These are phyloP conservation scores for Onychomys arenicola DNA, from an alignment of 2,797 vertebrate species.

Conservation along the genomic window DNA sequence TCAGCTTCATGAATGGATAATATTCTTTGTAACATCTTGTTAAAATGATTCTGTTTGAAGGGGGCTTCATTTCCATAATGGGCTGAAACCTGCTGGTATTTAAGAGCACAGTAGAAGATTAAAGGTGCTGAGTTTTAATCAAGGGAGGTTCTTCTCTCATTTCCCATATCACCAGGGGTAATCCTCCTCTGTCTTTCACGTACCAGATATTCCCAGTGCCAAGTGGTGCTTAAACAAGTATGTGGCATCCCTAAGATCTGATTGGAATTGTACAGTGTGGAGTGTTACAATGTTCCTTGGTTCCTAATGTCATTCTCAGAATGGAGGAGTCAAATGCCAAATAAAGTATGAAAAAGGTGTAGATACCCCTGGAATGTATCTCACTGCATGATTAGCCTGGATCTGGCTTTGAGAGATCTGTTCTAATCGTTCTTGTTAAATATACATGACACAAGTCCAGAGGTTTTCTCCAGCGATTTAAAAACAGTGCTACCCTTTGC, in stretches of 20 bases:
- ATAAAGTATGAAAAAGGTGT: not conserved
- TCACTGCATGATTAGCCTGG: not conserved
- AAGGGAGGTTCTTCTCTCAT: constrained; percentile 65
- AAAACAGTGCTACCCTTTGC: not conserved
- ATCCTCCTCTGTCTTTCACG: constrained; percentile 40
- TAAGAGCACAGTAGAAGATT: constrained; percentile 61
- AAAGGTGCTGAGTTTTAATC: constrained; percentile 69
- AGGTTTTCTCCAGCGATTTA: not conserved
- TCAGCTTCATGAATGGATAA: constrained; percentile 1
- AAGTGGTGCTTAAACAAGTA: constrained; percentile 41
- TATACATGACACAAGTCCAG: not conserved
- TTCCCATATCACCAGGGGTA: constrained; percentile 59
- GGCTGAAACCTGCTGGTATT: constrained; percentile 25
- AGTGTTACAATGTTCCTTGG: not conserved
- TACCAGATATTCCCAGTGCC: constrained; percentile 13
- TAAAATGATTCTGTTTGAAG: constrained; percentile 60
- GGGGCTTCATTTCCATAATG: constrained; percentile 30
- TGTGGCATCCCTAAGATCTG: constrained; percentile 1
- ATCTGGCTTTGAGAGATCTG: not conserved
- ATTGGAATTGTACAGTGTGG: not conserved
- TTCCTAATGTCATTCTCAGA: constrained; percentile 9
- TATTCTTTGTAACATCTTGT: constrained; percentile 1
- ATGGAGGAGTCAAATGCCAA: not conserved
- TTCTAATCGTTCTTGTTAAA: not conserved
- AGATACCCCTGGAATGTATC: not conserved